Percentiles rank a stretch among this genome's conserved stretches.
Evolutionary conservation across 2,113 vertebrate genomes (phyloP).

Genomic region (Podarcis muralis): DNA sequence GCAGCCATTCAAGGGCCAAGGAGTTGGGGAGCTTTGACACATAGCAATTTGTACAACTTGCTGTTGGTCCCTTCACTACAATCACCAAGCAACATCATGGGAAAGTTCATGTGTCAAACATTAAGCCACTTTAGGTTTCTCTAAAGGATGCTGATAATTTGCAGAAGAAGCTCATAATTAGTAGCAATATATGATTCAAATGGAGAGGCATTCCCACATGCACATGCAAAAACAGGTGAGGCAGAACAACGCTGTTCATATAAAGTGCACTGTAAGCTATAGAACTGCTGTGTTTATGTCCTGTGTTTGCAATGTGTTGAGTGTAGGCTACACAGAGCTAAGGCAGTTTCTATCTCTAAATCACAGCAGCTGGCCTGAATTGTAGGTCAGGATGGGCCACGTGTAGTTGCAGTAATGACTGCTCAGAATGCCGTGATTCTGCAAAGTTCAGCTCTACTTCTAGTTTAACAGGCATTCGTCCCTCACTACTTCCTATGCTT

Average conservation of each 20-base stretch:
- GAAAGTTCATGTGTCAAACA: neutral
- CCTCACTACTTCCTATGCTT: neutral
- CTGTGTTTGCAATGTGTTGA: neutral
- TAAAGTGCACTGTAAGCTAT: neutral
- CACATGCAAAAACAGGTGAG: neutral
- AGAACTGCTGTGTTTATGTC: neutral
- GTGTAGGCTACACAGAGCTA: neutral
- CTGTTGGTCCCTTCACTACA: neutral
- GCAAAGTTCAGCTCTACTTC: neutral
- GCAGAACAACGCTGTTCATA: neutral
- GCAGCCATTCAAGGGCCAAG: neutral
- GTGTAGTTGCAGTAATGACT: neutral
- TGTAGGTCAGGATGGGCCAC: neutral
- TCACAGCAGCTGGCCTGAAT: neutral
- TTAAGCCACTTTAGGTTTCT: neutral
- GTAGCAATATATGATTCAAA: neutral
- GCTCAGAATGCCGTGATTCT: neutral
- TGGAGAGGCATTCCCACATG: neutral
- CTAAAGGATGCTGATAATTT: neutral
- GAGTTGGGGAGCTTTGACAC: neutral
- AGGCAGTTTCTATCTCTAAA: accelerated
- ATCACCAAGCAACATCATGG: neutral
- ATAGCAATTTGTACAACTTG: neutral
- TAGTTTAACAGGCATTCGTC: neutral
- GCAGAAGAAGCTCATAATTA: neutral